Evolutionary conservation across 1,140 invertebrate genomes (phyloP).

Genomic region (Anoplophora glabripennis): DNA sequence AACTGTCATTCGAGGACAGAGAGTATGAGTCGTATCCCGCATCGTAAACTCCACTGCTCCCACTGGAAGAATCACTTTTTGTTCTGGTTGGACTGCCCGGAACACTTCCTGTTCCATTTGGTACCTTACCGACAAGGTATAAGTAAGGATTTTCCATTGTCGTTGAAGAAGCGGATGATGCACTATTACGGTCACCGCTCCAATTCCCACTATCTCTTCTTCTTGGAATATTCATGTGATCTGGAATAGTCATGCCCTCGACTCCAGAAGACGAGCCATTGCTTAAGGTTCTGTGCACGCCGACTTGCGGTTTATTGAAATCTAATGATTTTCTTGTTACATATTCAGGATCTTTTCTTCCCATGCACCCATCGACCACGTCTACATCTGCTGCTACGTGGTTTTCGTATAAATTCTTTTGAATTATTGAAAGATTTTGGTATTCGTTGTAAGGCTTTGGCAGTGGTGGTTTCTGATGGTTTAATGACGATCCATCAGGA

Average conservation of each 20-base stretch:
- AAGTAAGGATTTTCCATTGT: conserved; percentile 88
- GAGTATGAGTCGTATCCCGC: conserved; percentile 91
- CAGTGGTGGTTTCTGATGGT: conserved; percentile 51
- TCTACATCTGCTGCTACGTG: conserved; percentile 49
- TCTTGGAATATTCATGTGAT: conserved; percentile 73
- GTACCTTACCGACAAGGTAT: conserved; percentile 73
- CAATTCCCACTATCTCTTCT: conserved; percentile 91
- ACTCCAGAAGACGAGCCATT: conserved; percentile 52
- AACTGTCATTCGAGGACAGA: conserved; percentile 81
- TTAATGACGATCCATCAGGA: conserved; percentile 60
- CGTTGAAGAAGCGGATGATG: conserved; percentile 87
- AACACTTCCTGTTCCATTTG: conserved; percentile 53
- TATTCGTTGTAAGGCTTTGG: conserved; percentile 62
- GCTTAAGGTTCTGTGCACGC: conserved; percentile 67
- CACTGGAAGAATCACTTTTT: conserved; percentile 63
- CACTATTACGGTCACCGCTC: conserved; percentile 91
- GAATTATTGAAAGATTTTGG: conserved; percentile 72
- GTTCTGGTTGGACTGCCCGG: conserved; percentile 69
- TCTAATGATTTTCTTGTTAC: conserved; percentile 62
- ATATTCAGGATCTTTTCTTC: conserved; percentile 63
- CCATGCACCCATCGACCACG: conserved; percentile 51
- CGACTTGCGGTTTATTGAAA: conserved; percentile 62
- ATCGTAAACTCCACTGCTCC: conserved; percentile 69
- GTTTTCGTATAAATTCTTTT: conserved; percentile 58
- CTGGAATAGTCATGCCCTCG: conserved; percentile 66